Evolutionary conservation across 2,113 vertebrate species (phyloP).

Genomic region (Chrysochloris asiatica): DNA sequence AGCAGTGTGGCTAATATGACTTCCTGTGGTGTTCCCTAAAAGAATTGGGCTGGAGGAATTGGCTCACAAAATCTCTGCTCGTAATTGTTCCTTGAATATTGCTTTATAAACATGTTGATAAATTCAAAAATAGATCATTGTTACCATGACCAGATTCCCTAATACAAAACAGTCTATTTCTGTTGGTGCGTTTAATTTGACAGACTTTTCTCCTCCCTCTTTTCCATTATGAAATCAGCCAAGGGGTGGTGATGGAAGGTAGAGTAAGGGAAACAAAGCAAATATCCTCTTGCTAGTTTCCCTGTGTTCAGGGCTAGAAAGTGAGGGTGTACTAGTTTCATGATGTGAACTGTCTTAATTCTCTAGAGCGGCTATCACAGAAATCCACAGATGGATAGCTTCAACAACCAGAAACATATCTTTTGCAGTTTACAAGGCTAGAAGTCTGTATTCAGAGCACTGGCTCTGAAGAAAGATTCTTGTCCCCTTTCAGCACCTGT

Average conservation of each 20-base stretch:
- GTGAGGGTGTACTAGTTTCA: neutral
- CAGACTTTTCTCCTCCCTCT: conserved; percentile 53
- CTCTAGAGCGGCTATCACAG: too few species aligned
- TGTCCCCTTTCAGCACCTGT: too few species aligned
- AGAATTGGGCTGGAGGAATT: conserved; percentile 32
- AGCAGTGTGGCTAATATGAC: neutral
- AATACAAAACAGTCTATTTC: conserved; percentile 72
- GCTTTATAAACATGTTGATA: conserved; percentile 68
- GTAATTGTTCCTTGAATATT: conserved; percentile 63
- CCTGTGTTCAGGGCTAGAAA: neutral
- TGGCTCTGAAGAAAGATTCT: too few species aligned
- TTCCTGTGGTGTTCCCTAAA: neutral
- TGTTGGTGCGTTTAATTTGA: conserved; percentile 67
- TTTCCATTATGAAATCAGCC: conserved; percentile 67
- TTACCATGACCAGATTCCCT: conserved; percentile 69
- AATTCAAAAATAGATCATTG: conserved; percentile 74
- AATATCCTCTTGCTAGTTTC: too few species aligned
- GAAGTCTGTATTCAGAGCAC: too few species aligned
- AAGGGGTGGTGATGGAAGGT: neutral
- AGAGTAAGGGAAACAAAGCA: neutral
- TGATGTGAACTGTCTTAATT: too few species aligned
- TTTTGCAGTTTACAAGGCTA: too few species aligned
- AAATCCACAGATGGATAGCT: too few species aligned
- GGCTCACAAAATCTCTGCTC: neutral
- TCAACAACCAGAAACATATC: too few species aligned